phyloP scores from a whole-genome alignment of 1,140 invertebrate genomes.

The Aphelenchoides besseyi region DNA sequence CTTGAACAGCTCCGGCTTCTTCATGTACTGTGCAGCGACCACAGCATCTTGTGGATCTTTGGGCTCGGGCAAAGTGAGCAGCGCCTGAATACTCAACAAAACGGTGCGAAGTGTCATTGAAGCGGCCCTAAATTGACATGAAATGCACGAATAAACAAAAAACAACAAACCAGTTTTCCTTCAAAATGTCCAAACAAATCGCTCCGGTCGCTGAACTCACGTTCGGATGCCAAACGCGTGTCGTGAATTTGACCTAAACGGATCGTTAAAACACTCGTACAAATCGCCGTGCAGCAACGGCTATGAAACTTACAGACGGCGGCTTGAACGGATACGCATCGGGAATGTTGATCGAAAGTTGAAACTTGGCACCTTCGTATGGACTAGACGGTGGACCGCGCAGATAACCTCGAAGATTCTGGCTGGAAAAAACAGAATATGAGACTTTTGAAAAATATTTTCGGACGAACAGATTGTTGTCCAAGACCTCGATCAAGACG shows the following conservation, averaged over 20 bases:
- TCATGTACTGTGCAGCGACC: conserved; percentile 93
- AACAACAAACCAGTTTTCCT: conserved; percentile 87
- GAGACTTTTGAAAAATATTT: neutral
- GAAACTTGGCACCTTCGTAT: conserved; percentile 74
- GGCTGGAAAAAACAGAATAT: conserved; percentile 9
- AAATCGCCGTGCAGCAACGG: no score
- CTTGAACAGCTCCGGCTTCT: conserved; percentile 77
- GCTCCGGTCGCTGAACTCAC: conserved; percentile 97
- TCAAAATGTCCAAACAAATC: conserved; percentile 97
- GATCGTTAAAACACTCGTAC: neutral
- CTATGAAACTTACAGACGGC: conserved; percentile 74
- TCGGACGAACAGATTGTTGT: conserved; percentile 14
- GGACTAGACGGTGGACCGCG: conserved; percentile 29
- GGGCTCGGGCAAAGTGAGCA: conserved; percentile 77
- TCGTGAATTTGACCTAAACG: conserved; percentile 75
- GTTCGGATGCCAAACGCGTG: conserved; percentile 99
- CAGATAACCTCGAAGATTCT: conserved; percentile 6
- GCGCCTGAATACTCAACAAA: conserved; percentile 63
- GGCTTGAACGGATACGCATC: conserved; percentile 99
- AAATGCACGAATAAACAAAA: conserved; percentile 17
- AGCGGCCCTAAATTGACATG: conserved; percentile 74
- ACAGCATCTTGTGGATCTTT: conserved; percentile 75
- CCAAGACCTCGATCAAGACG: conserved; percentile 34
- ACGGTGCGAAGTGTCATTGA: conserved; percentile 96
- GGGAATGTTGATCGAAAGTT: conserved; percentile 93